Evolutionary conservation across 2,888 invertebrate species (phyloP).

Genomic region (Xanthostigma xanthostigma): DNA sequence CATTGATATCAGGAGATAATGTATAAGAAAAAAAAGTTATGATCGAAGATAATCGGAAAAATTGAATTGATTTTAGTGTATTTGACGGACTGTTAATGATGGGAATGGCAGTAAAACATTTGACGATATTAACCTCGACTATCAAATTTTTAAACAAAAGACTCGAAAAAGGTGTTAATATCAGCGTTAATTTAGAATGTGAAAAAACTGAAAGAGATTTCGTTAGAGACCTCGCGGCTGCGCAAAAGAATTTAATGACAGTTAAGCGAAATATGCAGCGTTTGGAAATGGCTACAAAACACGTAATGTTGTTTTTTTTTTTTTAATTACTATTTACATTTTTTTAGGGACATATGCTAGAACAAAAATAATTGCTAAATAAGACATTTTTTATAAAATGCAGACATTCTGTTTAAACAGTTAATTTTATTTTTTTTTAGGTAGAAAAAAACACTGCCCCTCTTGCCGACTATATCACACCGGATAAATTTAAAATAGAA

Average conservation of each 20-base stretch:
- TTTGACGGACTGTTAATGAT: neutral
- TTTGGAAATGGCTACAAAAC: neutral
- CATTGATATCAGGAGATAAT: no score
- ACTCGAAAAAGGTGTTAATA: neutral
- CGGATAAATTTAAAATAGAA: slow-evolving; percentile 1
- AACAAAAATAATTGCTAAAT: no score
- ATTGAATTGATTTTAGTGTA: neutral
- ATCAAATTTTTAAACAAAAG: neutral
- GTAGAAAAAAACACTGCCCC: neutral
- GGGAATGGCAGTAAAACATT: neutral
- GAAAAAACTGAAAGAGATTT: neutral
- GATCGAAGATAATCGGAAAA: no score
- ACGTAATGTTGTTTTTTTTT: neutral
- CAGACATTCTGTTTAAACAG: no score
- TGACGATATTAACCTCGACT: neutral
- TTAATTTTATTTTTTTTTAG: neutral
- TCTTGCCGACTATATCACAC: slow-evolving; percentile 1
- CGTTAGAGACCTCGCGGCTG: neutral
- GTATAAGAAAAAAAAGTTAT: no score
- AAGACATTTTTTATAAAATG: no score
- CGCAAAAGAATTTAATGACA: neutral
- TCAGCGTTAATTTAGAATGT: neutral
- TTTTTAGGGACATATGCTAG: no score
- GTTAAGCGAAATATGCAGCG: neutral
- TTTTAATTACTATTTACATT: neutral